phyloP scores from a whole-genome alignment of 2,113 vertebrate genomes.

The Puntigrus tetrazona region DNA sequence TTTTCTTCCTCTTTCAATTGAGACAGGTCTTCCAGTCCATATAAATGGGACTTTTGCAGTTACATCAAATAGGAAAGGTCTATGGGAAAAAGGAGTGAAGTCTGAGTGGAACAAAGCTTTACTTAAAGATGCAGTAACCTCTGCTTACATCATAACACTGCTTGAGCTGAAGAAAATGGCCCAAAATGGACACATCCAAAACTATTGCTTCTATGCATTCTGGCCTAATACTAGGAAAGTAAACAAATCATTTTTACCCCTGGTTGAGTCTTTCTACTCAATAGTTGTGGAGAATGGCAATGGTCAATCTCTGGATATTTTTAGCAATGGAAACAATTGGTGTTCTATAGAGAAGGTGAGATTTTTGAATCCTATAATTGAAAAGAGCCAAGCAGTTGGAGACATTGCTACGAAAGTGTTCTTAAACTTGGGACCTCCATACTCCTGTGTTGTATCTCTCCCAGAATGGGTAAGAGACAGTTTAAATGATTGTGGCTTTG shows the following conservation, averaged over 20 bases:
- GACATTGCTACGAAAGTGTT: constrained; percentile 69
- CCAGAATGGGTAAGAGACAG: constrained; percentile 73
- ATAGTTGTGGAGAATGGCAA: constrained; percentile 60
- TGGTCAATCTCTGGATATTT: constrained; percentile 67
- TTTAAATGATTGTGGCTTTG: constrained; percentile 66
- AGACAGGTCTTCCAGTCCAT: constrained; percentile 82
- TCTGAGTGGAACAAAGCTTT: constrained; percentile 80
- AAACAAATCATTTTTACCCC: constrained; percentile 72
- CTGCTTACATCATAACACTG: constrained; percentile 76
- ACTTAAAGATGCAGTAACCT: constrained; percentile 69
- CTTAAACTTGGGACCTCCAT: constrained; percentile 59
- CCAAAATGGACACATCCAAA: constrained; percentile 68
- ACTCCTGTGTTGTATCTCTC: constrained; percentile 71
- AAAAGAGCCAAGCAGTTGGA: constrained; percentile 63
- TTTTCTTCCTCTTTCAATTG: constrained; percentile 81
- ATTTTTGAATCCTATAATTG: constrained; percentile 75
- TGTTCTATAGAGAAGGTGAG: constrained; percentile 70
- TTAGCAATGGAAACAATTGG: constrained; percentile 78
- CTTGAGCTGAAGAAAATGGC: constrained; percentile 73
- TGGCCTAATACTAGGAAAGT: constrained; percentile 77
- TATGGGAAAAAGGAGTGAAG: constrained; percentile 76
- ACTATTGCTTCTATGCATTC: constrained; percentile 79
- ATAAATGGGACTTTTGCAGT: constrained; percentile 83
- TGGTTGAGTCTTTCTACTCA: constrained; percentile 78
- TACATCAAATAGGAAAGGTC: constrained; percentile 81